Evolutionary conservation across 2,113 vertebrate species (phyloP).

Genomic region (Crotophaga sulcirostris): DNA sequence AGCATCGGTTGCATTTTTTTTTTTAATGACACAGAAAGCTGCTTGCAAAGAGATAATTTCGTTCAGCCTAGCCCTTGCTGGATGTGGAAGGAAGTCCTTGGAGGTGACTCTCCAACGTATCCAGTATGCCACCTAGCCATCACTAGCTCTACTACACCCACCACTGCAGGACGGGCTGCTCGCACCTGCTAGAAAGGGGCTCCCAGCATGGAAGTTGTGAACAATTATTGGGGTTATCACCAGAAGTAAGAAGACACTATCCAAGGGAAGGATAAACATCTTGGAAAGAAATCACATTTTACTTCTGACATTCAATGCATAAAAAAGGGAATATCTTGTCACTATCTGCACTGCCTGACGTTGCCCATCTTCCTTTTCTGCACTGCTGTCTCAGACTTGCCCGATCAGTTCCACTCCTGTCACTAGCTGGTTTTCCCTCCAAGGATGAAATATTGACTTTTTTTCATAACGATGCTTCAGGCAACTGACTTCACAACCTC

Average conservation of each 20-base stretch:
- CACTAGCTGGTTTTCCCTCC: background rate
- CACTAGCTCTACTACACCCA: conserved; percentile 60
- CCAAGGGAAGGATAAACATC: background rate
- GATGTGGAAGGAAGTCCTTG: conserved; percentile 44
- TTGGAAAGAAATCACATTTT: background rate
- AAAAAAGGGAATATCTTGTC: background rate
- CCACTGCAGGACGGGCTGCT: background rate
- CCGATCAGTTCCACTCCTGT: background rate
- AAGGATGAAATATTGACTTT: background rate
- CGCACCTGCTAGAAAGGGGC: background rate
- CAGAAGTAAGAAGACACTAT: background rate
- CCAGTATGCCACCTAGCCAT: conserved; percentile 81
- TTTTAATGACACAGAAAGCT: conserved; percentile 63
- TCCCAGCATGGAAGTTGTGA: background rate
- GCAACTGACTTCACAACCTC: background rate
- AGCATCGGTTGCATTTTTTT: conserved; percentile 56
- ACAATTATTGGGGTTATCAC: background rate
- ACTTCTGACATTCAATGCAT: background rate
- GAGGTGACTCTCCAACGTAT: conserved; percentile 68
- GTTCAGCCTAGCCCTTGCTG: conserved; percentile 45
- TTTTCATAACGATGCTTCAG: background rate
- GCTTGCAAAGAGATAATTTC: conserved; percentile 55
- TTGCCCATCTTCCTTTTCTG: background rate
- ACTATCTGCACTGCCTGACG: background rate
- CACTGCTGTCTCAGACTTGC: background rate